Base-by-base conservation (phyloP, 1,140 invertebrate genomes). In the Zaprionus kolodkinae region DNA sequence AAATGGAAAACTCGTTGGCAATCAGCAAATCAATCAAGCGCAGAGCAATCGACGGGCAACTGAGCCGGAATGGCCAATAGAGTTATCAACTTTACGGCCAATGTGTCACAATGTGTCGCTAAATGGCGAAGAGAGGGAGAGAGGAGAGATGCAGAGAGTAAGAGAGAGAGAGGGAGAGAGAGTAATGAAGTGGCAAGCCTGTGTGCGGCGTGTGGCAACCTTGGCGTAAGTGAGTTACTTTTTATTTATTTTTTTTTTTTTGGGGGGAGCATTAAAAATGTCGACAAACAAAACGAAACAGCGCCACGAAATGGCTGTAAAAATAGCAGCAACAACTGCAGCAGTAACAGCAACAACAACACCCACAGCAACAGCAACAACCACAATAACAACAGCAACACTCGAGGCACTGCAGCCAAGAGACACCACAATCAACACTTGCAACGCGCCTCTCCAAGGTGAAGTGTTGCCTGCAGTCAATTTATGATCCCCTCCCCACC, bases 1-100 rank as follows among this genome's bases (percentile, higher is more conserved):
- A 78, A 81, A 86, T 82, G 82, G 54, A 79, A 87, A 87, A 87
- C 84, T 88, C 40, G 84, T 88, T 87, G 85, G 57, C 80, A 87
- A 87, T 87, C 84, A 87, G 85, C 77, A 64, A 87, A 87, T 87
- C 83, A 87, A 87, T 87, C 83, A 88, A 79, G 80, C 73, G 73
- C 64, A 78, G 84, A 87, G 83, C 83, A 87, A 87, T 88, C 88
- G 83, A 88, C 70, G 77, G 55, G 48, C 75, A 62, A 35, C 65
- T 50, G 79, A 75, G 67, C 72, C 43, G 61, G 71, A 79, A 79
- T 84, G 74, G 86, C 63, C 85, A 89, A 89, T 89, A 89, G 85
- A 89, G 85, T 85, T 89, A 89, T 89, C 86, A 89, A 85, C 79
- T 89, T 89, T 89, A 85, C 72, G 84, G 85, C 17, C 78, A 78